A percentile compares a stretch with the other conserved stretches of the same genome.
These are phyloP conservation scores for Hirtodrosophila cameraria DNA, from an alignment of 2,888 invertebrate species.

Conservation along the genomic window DNA sequence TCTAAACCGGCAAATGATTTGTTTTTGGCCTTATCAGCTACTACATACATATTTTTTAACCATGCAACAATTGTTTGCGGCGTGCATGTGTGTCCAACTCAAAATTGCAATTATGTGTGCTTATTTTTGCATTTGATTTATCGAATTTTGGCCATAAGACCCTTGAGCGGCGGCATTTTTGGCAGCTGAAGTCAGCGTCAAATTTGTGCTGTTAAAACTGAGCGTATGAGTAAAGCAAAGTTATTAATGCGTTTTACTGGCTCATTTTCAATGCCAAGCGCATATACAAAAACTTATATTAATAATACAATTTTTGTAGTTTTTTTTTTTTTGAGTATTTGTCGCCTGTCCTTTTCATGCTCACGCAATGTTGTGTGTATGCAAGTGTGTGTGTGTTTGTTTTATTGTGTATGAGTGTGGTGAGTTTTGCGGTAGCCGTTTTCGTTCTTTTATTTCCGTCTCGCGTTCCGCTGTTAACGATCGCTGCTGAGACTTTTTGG, in stretches of 20 bases:
- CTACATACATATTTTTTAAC: conserved; percentile 2
- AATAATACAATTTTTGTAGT: conserved; percentile 23
- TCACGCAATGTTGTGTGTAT: background rate
- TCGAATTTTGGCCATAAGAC: conserved; percentile 11
- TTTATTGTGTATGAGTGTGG: conserved; percentile 44
- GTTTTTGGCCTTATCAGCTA: conserved; percentile 33
- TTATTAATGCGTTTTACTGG: conserved; percentile 18
- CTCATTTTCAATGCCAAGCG: conserved; percentile 55
- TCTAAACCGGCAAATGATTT: conserved; percentile 71
- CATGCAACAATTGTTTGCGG: conserved; percentile 13
- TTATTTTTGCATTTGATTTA: conserved; percentile 12
- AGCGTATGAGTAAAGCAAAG: conserved; percentile 47
- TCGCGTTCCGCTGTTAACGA: conserved; percentile 57
- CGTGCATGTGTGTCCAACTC: background rate
- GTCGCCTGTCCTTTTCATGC: conserved; percentile 23
- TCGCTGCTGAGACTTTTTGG: conserved; percentile 61
- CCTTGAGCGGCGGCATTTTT: conserved; percentile 41
- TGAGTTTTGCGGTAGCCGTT: conserved; percentile 57
- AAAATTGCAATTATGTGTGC: conserved; percentile 11
- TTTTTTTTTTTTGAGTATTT: conserved; percentile 14
- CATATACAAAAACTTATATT: conserved; percentile 30
- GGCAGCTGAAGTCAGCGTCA: conserved; percentile 43
- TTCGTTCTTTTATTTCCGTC: conserved; percentile 70
- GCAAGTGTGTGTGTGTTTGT: conserved; percentile 2
- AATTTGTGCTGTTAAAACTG: conserved; percentile 33